A percentile compares a stretch with the other conserved stretches of the same genome.
phyloP scores from a whole-genome alignment of 2,113 vertebrate genomes.

The Prunella himalayana region DNA sequence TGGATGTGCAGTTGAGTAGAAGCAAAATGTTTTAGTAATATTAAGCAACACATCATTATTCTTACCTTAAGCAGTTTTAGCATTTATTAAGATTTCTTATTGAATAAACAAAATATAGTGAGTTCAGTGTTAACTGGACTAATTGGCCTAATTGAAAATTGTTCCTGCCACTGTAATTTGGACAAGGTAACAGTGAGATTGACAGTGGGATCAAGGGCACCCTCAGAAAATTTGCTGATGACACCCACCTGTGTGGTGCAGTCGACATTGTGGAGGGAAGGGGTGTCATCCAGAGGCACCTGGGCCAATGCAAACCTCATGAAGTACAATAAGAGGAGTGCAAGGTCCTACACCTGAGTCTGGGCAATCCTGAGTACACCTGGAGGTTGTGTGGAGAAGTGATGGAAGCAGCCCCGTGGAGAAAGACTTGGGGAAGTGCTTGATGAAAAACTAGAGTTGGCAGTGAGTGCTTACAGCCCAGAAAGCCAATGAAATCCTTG shows the following conservation, averaged over 20 bases:
- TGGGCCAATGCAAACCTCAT: no score
- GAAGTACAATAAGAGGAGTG: neutral
- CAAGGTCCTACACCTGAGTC: no score
- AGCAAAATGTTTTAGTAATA: neutral
- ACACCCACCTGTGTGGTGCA: neutral
- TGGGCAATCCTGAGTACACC: neutral
- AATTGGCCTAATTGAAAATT: neutral
- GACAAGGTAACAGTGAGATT: neutral
- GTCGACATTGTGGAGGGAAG: accelerated
- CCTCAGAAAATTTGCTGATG: neutral
- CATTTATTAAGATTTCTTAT: neutral
- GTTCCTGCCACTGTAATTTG: neutral
- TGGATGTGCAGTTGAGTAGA: neutral
- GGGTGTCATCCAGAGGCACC: neutral
- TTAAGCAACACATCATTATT: neutral
- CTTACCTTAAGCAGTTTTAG: neutral
- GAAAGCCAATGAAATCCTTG: neutral
- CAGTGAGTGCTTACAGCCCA: neutral
- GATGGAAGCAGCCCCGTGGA: neutral
- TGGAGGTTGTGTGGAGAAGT: neutral
- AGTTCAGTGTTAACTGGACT: neutral
- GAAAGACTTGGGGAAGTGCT: no score
- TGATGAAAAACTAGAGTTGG: accelerated
- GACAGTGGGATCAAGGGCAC: neutral
- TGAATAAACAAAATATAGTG: neutral